Evolutionary conservation across 2,797 vertebrate species (phyloP).

Genomic region (Dermochelys coriacea): DNA sequence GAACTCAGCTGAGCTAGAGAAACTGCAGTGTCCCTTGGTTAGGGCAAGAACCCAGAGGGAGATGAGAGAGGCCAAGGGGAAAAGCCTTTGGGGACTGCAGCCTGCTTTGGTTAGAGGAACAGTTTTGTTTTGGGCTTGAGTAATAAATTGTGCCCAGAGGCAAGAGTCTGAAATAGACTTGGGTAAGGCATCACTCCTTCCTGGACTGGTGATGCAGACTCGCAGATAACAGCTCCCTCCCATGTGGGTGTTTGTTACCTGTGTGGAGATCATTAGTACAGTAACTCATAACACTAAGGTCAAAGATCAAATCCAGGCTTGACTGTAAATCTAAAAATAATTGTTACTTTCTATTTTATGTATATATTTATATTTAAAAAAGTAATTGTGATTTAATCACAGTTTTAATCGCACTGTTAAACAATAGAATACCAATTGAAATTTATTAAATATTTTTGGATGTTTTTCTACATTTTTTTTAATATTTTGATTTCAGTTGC

Average conservation of each 20-base stretch:
- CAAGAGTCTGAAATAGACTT: neutral
- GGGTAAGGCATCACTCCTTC: neutral
- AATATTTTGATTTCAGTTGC: too few species aligned
- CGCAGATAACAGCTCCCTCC: neutral
- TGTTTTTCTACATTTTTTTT: too few species aligned
- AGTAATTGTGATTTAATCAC: too few species aligned
- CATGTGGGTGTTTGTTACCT: neutral
- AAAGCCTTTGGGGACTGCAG: accelerated
- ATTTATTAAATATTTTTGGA: too few species aligned
- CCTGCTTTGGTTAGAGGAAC: neutral
- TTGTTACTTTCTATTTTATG: too few species aligned
- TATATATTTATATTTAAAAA: too few species aligned
- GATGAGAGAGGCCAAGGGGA: neutral
- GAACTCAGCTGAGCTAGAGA: neutral
- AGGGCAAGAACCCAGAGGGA: neutral
- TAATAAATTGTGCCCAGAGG: neutral
- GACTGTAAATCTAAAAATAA: neutral
- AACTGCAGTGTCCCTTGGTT: neutral
- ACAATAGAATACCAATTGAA: too few species aligned
- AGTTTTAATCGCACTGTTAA: too few species aligned
- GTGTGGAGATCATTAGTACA: accelerated
- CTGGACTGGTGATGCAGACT: neutral
- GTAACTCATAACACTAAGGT: accelerated
- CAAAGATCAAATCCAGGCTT: neutral
- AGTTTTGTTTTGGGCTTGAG: neutral